Conservation (phyloP, 30 jellyfish, hydroid and myxozoan species). For the Mastigias papua region DNA sequence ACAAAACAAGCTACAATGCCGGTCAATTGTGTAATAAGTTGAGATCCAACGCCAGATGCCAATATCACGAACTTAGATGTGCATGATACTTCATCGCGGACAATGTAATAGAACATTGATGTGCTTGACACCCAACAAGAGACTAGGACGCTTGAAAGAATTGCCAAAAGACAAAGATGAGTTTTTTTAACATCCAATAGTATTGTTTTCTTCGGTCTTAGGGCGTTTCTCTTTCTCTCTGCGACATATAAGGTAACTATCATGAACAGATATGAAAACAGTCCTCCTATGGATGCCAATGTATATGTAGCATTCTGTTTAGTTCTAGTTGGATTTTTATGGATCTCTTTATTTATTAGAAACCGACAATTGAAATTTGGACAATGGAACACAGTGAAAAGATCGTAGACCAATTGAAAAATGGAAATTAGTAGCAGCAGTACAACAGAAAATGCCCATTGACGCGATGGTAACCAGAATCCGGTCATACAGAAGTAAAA, state of each 20-base stretch:
- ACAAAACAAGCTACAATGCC: constrained; percentile 66
- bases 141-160: not conserved
- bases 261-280: constrained; percentile 46
- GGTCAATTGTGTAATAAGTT: constrained; percentile 62
- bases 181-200: constrained; percentile 19
- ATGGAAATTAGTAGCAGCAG: constrained; percentile 9
- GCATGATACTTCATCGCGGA: constrained; percentile 37
- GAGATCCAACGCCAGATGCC: constrained; percentile 66
- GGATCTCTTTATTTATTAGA: not conserved
- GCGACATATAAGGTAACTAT: constrained; percentile 30
- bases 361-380: constrained; percentile 36
- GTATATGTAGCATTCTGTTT: constrained; percentile 57
- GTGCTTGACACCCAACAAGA: constrained; percentile 15
- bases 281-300: constrained; percentile 53
- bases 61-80: constrained; percentile 4
- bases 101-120: constrained; percentile 45
- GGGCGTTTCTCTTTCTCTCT: constrained; percentile 17
- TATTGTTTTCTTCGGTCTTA: not conserved
- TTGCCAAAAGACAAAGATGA: constrained; percentile 3
- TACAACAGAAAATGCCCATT: not conserved
- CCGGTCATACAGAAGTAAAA: constrained; percentile 9
- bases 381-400: constrained; percentile 19
- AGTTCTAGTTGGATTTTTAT: constrained; percentile 29
- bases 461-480: constrained; percentile 7
- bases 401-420: constrained; percentile 34